Percentiles rank a stretch among this genome's conserved stretches.
Conservation (phyloP, 2,113 vertebrate species). For the Sinosuthora webbiana region DNA sequence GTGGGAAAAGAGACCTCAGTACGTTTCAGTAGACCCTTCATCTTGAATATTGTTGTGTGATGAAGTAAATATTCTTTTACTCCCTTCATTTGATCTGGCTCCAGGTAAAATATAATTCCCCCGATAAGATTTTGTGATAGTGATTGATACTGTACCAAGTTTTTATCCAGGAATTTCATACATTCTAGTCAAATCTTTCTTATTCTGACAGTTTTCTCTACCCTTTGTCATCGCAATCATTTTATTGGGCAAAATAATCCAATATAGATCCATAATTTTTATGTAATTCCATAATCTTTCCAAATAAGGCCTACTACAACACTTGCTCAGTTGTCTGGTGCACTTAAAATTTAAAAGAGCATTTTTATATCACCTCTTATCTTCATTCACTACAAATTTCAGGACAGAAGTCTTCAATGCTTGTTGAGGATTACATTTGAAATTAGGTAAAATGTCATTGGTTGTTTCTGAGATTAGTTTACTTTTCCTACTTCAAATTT, state of each 20-base stretch:
- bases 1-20: neutral
- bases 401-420: neutral
- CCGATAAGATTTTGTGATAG: neutral
- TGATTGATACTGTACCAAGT: neutral
- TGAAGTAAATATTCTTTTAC: neutral
- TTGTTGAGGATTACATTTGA: neutral
- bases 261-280: neutral
- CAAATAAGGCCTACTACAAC: neutral
- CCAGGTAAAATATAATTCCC: neutral
- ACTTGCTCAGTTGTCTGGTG: neutral
- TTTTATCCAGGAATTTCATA: neutral
- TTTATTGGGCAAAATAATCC: neutral
- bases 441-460: neutral
- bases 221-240: neutral
- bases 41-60: neutral
- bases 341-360: neutral
- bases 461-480: neutral
- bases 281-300: neutral
- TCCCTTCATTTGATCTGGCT: neutral
- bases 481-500: neutral
- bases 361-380: neutral
- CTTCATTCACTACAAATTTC: neutral
- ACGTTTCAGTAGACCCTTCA: neutral
- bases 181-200: neutral
- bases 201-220: neutral